Evolutionary conservation across 1,140 invertebrate genomes (phyloP).

Genomic region (Danaus plexippus): DNA sequence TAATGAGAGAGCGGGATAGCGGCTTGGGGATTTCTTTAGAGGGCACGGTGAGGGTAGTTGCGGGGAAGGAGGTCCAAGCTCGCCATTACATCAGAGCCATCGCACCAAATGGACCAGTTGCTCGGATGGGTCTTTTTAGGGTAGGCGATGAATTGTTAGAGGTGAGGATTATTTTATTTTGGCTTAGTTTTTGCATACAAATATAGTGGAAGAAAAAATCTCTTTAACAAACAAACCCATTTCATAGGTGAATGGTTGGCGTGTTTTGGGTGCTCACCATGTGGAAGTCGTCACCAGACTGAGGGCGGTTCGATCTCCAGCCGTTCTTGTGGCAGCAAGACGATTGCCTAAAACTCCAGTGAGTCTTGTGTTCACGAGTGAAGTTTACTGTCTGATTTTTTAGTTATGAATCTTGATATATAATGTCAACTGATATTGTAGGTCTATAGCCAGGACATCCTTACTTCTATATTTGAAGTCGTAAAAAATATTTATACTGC

Average conservation of each 20-base stretch:
- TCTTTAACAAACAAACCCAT: background rate
- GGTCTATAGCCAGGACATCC: no score
- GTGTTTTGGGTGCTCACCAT: slow-evolving; percentile 91
- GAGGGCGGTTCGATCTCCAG: slow-evolving; percentile 89
- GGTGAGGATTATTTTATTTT: slow-evolving; percentile 45
- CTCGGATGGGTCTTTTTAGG: slow-evolving; percentile 74
- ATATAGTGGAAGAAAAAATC: no score
- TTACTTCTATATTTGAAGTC: no score
- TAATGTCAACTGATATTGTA: no score
- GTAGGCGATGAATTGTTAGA: slow-evolving; percentile 79
- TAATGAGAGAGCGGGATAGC: slow-evolving; percentile 71
- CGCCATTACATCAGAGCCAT: slow-evolving; percentile 88
- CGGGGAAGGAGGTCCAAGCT: slow-evolving; percentile 82
- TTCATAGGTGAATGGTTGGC: slow-evolving; percentile 88
- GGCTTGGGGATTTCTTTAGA: slow-evolving; percentile 90
- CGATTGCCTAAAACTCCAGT: no score
- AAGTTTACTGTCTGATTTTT: no score
- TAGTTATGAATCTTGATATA: no score
- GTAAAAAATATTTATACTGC: no score
- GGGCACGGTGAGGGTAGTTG: slow-evolving; percentile 89
- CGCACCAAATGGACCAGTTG: slow-evolving; percentile 87
- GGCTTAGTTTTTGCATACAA: background rate
- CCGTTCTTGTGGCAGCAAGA: slow-evolving; percentile 87
- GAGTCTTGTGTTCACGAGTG: no score
- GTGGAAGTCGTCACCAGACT: slow-evolving; percentile 91